Evolutionary conservation across 2,797 vertebrate species (phyloP).

Genomic region (Acestrorhynchus altus): DNA sequence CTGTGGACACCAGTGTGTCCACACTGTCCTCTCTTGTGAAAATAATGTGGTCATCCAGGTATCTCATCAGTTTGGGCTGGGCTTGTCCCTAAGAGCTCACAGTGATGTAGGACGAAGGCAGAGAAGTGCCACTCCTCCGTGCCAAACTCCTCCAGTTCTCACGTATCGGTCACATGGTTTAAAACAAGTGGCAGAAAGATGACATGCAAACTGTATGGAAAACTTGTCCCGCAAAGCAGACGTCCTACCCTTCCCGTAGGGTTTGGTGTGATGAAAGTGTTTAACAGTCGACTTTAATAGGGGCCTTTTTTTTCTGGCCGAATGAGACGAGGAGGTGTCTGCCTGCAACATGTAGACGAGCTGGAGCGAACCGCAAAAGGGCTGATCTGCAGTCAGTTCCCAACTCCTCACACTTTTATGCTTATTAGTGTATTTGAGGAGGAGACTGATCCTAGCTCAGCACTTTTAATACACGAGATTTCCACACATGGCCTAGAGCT

Average conservation of each 20-base stretch:
- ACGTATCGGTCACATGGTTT: slow-evolving; percentile 20
- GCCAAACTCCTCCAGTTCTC: slow-evolving; percentile 5
- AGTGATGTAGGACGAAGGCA: not conserved
- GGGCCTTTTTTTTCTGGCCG: not conserved
- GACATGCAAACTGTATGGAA: slow-evolving; percentile 52
- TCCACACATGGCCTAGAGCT: not conserved
- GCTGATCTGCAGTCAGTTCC: not conserved
- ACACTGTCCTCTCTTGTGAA: too few species aligned
- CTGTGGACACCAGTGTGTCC: too few species aligned
- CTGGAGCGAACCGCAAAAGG: not conserved
- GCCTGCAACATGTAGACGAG: not conserved
- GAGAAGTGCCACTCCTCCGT: slow-evolving; percentile 17
- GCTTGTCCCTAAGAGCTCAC: not conserved
- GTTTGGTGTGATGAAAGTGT: slow-evolving; percentile 4
- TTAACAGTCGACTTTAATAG: slow-evolving; percentile 22
- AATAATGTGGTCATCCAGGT: too few species aligned
- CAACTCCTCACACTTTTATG: not conserved
- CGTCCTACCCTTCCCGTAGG: slow-evolving; percentile 2
- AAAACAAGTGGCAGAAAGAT: slow-evolving; percentile 49
- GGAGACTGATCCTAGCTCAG: not conserved
- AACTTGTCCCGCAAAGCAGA: slow-evolving; percentile 16
- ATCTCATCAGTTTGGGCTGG: too few species aligned
- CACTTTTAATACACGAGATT: not conserved
- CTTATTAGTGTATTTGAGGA: not conserved
- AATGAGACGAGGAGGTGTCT: not conserved